A percentile compares a stretch with the other conserved stretches of the same genome.
Evolutionary conservation across 2,797 vertebrate species (phyloP).

Genomic region (Columba guinea): DNA sequence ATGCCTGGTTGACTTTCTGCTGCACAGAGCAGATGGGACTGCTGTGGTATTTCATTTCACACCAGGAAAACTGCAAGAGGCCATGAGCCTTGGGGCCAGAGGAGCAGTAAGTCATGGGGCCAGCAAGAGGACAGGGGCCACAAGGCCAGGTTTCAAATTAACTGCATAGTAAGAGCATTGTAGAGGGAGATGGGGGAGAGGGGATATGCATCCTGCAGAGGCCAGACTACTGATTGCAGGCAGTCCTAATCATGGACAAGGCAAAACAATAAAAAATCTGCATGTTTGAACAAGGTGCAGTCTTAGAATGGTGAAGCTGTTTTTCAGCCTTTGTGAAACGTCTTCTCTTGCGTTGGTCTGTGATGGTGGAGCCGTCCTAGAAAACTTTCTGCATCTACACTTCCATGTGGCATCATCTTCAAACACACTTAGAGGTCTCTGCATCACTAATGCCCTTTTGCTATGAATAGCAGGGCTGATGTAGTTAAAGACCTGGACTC

Average conservation of each 20-base stretch:
- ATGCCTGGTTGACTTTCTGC: not conserved
- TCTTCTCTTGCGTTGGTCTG: not conserved
- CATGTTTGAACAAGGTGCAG: not conserved
- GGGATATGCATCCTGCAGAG: not conserved
- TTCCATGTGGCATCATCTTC: not conserved
- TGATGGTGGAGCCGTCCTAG: not conserved
- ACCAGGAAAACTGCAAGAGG: not conserved
- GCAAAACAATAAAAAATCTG: not conserved
- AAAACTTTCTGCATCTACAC: not conserved
- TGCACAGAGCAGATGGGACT: not conserved
- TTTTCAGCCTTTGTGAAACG: not conserved
- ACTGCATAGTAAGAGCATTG: not conserved
- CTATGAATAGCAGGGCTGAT: not conserved
- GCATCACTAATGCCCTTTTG: not conserved
- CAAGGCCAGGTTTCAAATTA: slow-evolving; percentile 7
- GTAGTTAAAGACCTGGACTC: not conserved
- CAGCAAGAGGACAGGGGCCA: not conserved
- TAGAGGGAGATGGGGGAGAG: not conserved
- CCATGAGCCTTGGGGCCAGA: not conserved
- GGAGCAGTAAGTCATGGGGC: not conserved
- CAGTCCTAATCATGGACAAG: not conserved
- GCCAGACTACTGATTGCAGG: not conserved
- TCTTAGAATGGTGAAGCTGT: not conserved
- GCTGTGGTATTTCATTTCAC: not conserved
- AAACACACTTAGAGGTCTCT: not conserved